phyloP scores from a whole-genome alignment of 2,113 vertebrate species.

The Pseudopodoces humilis region DNA sequence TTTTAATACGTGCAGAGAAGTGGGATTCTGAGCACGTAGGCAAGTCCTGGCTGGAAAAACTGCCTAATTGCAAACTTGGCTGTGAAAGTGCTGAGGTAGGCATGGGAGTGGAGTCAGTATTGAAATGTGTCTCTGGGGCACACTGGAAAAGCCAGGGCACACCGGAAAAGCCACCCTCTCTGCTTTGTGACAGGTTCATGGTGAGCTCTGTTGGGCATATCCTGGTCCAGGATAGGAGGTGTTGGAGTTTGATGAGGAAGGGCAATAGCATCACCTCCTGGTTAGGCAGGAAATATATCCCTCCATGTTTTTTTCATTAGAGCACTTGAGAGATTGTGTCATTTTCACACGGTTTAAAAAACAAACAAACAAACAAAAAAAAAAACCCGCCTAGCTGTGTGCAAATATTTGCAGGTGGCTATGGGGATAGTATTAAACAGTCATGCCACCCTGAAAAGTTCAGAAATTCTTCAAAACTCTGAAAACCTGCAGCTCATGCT shows the following conservation, averaged over 20 bases:
- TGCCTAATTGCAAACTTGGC: too few relatives aligned
- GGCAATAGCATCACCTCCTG: slow-evolving; percentile 69
- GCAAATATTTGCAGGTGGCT: not conserved
- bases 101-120: not conserved
- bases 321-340: not conserved
- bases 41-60: too few relatives aligned
- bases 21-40: too few relatives aligned
- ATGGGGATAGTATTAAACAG: not conserved
- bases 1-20: too few relatives aligned
- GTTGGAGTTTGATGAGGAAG: slow-evolving; percentile 4
- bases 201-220: not conserved
- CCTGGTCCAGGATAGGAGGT: slow-evolving; percentile 46
- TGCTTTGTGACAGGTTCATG: not conserved
- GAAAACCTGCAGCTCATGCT: not conserved
- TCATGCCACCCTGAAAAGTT: not conserved
- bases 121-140: not conserved
- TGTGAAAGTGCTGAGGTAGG: too few relatives aligned
- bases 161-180: not conserved
- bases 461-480: not conserved
- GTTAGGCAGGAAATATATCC: not conserved
- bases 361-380: not conserved
- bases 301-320: not conserved
- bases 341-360: not conserved
- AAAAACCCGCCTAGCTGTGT: not conserved
- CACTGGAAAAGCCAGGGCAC: too few relatives aligned